Percentiles rank a stretch among this genome's conserved stretches.
phyloP scores from a whole-genome alignment of 2,113 vertebrate species.

The Excalfactoria chinensis region DNA sequence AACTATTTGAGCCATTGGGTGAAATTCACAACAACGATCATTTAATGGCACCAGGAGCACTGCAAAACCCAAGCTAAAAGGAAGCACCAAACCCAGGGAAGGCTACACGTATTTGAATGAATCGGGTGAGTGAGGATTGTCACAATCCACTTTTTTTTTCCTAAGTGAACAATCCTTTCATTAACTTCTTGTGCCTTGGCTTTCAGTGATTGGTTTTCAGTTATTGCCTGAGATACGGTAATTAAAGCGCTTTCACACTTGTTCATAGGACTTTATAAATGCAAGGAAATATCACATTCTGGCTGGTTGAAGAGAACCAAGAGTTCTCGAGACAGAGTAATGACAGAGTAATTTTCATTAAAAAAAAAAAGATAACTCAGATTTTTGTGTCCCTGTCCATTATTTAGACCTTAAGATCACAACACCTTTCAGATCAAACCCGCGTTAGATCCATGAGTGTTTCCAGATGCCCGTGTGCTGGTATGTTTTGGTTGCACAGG shows the following conservation, averaged over 20 bases:
- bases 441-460: neutral
- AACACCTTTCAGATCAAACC: neutral
- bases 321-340: neutral
- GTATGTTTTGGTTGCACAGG: neutral
- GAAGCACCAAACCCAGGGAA: accelerated
- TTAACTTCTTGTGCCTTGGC: neutral
- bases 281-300: neutral
- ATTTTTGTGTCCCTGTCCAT: neutral
- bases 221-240: neutral
- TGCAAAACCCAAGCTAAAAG: neutral
- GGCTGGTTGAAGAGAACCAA: neutral
- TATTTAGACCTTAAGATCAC: neutral
- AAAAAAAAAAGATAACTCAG: neutral
- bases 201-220: neutral
- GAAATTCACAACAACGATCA: neutral
- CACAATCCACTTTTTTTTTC: too few relatives aligned
- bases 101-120: accelerated
- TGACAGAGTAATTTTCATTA: neutral
- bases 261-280: neutral
- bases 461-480: neutral
- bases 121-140: neutral
- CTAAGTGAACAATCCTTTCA: neutral
- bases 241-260: neutral
- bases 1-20: neutral
- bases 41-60: neutral